Conservation (phyloP, 2,113 vertebrate genomes). For the Istiophorus platypterus region DNA sequence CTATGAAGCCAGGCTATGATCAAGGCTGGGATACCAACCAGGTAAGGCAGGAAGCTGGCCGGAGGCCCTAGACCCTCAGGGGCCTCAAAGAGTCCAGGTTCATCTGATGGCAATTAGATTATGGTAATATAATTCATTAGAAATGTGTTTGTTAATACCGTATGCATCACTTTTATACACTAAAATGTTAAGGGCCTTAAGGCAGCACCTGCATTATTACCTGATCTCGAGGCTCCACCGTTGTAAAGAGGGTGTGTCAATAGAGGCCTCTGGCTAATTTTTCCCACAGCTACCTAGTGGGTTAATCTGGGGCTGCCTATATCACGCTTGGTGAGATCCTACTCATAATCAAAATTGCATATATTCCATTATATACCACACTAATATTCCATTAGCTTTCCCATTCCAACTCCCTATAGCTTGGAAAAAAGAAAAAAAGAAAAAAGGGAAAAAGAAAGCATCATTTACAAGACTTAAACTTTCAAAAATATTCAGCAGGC, state of each 20-base stretch:
- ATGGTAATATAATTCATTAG: background rate
- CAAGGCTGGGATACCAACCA: background rate
- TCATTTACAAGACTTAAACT: conserved; percentile 11
- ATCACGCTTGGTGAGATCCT: background rate
- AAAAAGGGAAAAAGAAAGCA: background rate
- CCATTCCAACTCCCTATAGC: background rate
- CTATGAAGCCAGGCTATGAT: background rate
- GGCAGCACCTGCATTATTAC: background rate
- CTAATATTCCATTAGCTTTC: background rate
- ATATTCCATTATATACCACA: conserved; percentile 5
- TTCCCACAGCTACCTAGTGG: background rate
- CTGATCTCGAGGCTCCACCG: background rate
- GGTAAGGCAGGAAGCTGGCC: background rate
- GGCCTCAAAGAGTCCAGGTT: background rate
- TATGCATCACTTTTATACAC: conserved; percentile 1
- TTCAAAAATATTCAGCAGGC: conserved; percentile 1
- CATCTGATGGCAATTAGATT: background rate
- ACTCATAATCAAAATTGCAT: conserved; percentile 14
- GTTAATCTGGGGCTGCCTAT: background rate
- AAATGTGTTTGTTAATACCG: background rate
- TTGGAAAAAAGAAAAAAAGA: background rate
- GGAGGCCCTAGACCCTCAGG: background rate
- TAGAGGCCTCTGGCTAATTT: background rate
- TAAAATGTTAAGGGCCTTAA: background rate
- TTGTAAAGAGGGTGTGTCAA: background rate